Evolutionary conservation across 2,888 invertebrate species (phyloP), one percentile per base, ranked within the genome.

Genomic region (Acleris emargana): DNA sequence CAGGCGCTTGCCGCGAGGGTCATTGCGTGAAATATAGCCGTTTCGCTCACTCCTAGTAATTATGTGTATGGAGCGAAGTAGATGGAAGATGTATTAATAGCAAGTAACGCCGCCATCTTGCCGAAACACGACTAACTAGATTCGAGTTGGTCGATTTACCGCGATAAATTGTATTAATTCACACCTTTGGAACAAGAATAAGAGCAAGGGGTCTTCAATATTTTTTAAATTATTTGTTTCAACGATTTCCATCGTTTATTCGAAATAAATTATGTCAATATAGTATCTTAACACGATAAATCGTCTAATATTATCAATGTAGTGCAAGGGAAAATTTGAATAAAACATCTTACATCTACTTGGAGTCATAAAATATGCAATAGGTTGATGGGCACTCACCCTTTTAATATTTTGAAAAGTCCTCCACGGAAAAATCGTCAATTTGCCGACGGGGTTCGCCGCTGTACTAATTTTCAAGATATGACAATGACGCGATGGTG

Each of bases 381-480:
- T 67, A 72, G 78, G 60, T 68, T 70, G 69, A 67, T 69, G 58
- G 55, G 69, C 42, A 77, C 91, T 90, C 78, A 91, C 91, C 90
- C 32, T 80, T 73, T 60, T 67, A 74, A 73, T 77, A 79, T 83
- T 86, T 83, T 80, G 79, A 79, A 79, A 78, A 74, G 81, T 79
- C 84, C 82, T 77, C 83, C 83, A 83, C 82, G 85, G 86, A 85
- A 89, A 89, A 91, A 88, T 86, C 86, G 83, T 82, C 84, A 84
- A 88, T 90, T 89, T 87, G 84, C 87, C 85, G 86, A 86, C 92
- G 91, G 88, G 89, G 89, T 91, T 91, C 91, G 86, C 89, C 79
- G 82, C 82, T 84, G 91, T 89, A 92, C 92, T 91, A 91, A 91
- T 90, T 91, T 91, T 87, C 91, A 82, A 91, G 91, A 89, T 89